phyloP scores from a whole-genome alignment of 1,140 invertebrate genomes.

The Scylla paramamosain region DNA sequence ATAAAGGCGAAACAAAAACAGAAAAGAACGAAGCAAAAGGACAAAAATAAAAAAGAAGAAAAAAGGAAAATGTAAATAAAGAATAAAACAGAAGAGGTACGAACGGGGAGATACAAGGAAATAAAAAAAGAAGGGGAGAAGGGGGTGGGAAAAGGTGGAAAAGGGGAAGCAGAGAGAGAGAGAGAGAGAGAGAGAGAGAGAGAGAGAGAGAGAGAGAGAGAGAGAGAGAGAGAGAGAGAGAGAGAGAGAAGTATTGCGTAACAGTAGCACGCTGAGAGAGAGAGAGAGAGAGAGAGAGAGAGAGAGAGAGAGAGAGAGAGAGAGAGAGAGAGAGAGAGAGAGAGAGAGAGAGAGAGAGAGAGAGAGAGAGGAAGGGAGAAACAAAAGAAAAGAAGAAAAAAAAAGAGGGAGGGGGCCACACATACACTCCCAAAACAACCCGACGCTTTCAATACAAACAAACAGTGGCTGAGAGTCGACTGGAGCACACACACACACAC shows the following conservation, averaged over 20 bases:
- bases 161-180: not conserved
- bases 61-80: not conserved
- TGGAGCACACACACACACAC: not conserved
- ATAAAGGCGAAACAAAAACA: not conserved
- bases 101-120: not conserved
- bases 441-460: too few relatives aligned
- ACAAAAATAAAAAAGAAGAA: not conserved
- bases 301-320: not conserved
- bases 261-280: not conserved
- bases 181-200: conserved; percentile 14
- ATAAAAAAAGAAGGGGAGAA: not conserved
- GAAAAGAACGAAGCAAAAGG: not conserved
- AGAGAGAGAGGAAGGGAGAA: not conserved
- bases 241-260: not conserved
- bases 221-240: conserved; percentile 35
- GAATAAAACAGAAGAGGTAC: conserved; percentile 15
- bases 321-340: not conserved
- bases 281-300: not conserved
- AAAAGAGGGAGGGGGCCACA: too few relatives aligned
- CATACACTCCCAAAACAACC: too few relatives aligned
- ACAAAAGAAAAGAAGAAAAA: too few relatives aligned
- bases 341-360: not conserved
- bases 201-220: conserved; percentile 29
- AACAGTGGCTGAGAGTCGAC: too few relatives aligned
- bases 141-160: not conserved